Percentiles rank a stretch among this genome's conserved stretches.
Evolutionary conservation across 2,888 invertebrate species (phyloP).

Genomic region (Nesidiocoris tenuis): DNA sequence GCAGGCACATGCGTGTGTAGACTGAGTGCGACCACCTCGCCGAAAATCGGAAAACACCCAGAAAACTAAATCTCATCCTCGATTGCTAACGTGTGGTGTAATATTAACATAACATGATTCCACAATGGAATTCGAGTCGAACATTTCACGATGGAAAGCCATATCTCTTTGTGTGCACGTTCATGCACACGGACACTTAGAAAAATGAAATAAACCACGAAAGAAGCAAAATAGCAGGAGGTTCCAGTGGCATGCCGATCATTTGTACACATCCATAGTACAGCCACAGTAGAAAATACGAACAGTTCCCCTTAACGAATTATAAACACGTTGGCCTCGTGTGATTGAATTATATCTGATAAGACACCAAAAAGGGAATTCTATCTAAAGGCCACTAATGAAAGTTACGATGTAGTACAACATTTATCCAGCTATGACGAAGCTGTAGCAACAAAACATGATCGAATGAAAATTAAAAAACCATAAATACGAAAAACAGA

Average conservation of each 20-base stretch:
- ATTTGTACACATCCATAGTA: constrained; percentile 20
- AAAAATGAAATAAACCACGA: constrained; percentile 32
- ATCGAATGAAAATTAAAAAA: constrained; percentile 3
- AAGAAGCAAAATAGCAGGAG: constrained; percentile 46
- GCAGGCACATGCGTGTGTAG: not conserved
- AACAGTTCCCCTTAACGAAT: not conserved
- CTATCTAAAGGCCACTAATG: not conserved
- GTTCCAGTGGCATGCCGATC: constrained; percentile 44
- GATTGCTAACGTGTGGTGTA: too few relatives aligned
- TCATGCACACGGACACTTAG: constrained; percentile 46
- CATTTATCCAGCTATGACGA: not conserved
- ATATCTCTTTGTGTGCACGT: constrained; percentile 43
- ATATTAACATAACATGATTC: too few relatives aligned
- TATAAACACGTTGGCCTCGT: not conserved
- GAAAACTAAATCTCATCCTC: too few relatives aligned
- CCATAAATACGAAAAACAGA: not conserved
- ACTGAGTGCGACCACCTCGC: not conserved
- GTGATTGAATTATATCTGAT: too few relatives aligned
- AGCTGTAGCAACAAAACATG: constrained; percentile 5
- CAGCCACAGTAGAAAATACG: constrained; percentile 27
- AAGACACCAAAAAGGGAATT: not conserved
- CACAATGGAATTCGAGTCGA: not conserved
- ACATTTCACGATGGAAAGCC: constrained; percentile 3
- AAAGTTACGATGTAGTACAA: not conserved
- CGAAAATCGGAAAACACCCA: too few relatives aligned